A percentile compares a stretch with the other conserved stretches of the same genome.
Evolutionary conservation across 2,797 vertebrate species (phyloP).

Genomic region (Iguana delicatissima): DNA sequence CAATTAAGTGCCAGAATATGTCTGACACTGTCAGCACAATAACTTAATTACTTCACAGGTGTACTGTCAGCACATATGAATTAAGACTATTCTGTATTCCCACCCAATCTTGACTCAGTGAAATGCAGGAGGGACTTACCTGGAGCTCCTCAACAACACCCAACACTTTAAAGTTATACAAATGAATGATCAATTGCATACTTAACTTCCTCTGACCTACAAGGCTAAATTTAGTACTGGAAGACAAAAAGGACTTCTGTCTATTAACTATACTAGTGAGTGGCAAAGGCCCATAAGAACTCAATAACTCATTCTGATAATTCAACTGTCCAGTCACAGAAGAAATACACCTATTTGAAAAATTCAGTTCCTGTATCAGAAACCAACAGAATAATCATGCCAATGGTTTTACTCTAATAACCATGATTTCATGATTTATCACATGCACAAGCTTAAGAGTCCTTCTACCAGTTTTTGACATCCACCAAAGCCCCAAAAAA

Average conservation of each 20-base stretch:
- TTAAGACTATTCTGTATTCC: constrained; percentile 1
- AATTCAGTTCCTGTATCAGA: not conserved
- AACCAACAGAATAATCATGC: not conserved
- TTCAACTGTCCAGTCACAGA: not conserved
- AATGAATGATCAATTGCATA: constrained; percentile 25
- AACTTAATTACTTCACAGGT: constrained; percentile 13
- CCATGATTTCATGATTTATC: not conserved
- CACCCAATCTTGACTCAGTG: constrained; percentile 41
- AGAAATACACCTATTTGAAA: not conserved
- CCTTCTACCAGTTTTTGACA: not conserved
- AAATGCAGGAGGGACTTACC: constrained; percentile 20
- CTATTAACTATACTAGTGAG: not conserved
- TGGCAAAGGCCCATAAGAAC: not conserved
- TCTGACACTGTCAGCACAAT: constrained; percentile 1
- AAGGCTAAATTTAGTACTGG: constrained; percentile 16
- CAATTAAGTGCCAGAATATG: not conserved
- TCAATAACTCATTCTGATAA: not conserved
- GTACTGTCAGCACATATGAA: constrained; percentile 14
- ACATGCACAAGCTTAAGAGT: not conserved
- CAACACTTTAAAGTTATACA: constrained; percentile 29
- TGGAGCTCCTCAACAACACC: not conserved
- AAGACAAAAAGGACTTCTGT: constrained; percentile 28
- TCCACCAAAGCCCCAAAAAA: not conserved
- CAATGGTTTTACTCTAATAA: not conserved
- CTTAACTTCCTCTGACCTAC: constrained; percentile 9